Conservation (phyloP, 2,113 vertebrate species). For the Corythoichthys haematopterus region DNA sequence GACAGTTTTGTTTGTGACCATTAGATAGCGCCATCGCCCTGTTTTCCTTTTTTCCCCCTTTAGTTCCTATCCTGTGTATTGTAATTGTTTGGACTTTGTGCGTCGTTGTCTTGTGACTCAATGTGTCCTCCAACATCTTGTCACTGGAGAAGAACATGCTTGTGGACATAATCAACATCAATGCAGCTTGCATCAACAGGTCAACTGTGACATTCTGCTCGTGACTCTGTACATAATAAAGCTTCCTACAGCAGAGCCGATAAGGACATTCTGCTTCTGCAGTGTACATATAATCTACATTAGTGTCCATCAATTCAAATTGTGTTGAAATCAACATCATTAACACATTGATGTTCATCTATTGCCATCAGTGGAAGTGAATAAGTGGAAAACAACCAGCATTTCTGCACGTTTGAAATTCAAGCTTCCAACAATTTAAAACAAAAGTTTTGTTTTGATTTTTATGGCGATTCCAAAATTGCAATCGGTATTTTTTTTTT, state of each 20-base stretch:
- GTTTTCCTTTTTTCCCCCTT: slow-evolving; percentile 39
- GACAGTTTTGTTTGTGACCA: slow-evolving; percentile 26
- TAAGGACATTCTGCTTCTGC: neutral
- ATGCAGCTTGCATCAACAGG: neutral
- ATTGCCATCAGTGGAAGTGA: no score
- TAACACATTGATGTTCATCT: no score
- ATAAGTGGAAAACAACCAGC: no score
- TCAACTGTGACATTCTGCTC: no score
- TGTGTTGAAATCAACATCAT: no score
- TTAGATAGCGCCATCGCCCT: slow-evolving; percentile 45
- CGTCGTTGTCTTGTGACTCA: slow-evolving; percentile 48
- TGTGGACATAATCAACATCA: neutral
- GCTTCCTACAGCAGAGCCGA: neutral
- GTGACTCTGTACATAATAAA: neutral
- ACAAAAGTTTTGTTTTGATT: no score
- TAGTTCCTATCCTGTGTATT: neutral
- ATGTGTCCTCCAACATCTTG: slow-evolving; percentile 62
- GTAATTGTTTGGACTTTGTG: slow-evolving; percentile 39
- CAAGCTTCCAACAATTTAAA: no score
- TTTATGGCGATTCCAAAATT: no score
- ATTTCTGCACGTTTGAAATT: no score
- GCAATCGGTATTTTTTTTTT: no score
- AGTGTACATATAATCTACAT: no score
- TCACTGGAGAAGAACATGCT: slow-evolving; percentile 21
- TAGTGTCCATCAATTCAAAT: no score